phyloP scores from a whole-genome alignment of 2,797 vertebrate species.

The Coreius guichenoti region DNA sequence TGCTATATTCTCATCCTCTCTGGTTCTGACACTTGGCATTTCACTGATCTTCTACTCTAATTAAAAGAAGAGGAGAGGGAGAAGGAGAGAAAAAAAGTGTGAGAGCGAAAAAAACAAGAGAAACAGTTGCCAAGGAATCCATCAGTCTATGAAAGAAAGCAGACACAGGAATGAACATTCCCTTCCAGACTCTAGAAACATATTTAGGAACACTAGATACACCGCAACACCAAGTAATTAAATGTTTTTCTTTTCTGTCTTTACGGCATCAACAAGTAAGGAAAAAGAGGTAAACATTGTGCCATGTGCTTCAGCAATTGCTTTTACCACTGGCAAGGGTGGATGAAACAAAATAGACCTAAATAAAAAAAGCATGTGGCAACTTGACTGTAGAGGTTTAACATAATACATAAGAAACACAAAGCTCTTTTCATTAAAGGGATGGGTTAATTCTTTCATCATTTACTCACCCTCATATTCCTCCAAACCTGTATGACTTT shows the following conservation, averaged over 20 bases:
- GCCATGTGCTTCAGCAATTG: constrained; percentile 11
- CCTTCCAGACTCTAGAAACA: constrained; percentile 50
- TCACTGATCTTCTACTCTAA: constrained; percentile 64
- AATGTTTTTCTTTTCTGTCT: constrained; percentile 51
- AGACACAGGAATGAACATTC: constrained; percentile 52
- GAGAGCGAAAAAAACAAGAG: constrained; percentile 33
- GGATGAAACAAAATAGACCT: constrained; percentile 13
- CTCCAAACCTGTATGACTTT: neutral
- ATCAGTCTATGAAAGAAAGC: constrained; percentile 53
- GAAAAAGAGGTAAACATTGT: constrained; percentile 39
- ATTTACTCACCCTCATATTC: neutral
- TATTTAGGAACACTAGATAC: constrained; percentile 57
- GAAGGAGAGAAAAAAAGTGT: constrained; percentile 33
- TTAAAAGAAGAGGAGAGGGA: constrained; percentile 61
- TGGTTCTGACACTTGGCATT: constrained; percentile 66
- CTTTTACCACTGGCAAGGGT: neutral
- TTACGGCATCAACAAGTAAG: constrained; percentile 52
- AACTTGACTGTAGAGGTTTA: constrained; percentile 7
- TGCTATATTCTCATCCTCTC: constrained; percentile 59
- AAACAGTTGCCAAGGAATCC: constrained; percentile 62
- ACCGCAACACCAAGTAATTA: constrained; percentile 52
- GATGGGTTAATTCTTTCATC: neutral
- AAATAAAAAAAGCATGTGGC: neutral
- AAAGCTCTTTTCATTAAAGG: constrained; percentile 2
- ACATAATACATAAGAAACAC: neutral